Base-by-base conservation (phyloP, 2,113 vertebrate genomes). In the Rynchops niger region DNA sequence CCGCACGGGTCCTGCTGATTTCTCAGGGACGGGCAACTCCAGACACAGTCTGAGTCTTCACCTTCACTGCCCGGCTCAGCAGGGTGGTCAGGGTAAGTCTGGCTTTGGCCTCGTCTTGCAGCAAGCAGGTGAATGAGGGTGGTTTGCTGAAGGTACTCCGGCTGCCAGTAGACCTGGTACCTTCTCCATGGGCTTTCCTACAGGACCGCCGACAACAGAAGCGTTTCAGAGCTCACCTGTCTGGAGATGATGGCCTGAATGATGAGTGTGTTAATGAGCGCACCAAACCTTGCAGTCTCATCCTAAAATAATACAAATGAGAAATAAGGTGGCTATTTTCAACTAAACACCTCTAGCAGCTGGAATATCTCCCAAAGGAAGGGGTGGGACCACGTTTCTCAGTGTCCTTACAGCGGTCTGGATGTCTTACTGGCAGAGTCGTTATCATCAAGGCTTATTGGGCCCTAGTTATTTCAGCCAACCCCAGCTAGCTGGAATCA, bases 11-110 rank as follows among this genome's bases (percentile, higher is more conserved):
- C 93, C 97, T 96, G 96, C 88, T 30, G 98, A 97, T 72, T 81
- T 83, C 79, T 94, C 92, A 34, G 87, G 93, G 53, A 95, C 65
- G 2, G 98, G 97, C 90, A 93, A 91, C 92, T 86, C 95, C 65
- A 98, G 98, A 70, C 96, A 97, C 96, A 81, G 94, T n/a, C 49
- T 91, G 22, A 97, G 94, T 72, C 83, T 93, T 91, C 98, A 97
- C 96, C 98, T 98, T 95, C 99, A 98, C 96, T 98, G 98, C 98
- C 98, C 98, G 50, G 97, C 98, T 91, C 97, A 98, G 93, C 98
- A 97, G 97, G 97, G 97, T 73, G 97, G 98, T 98, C 99, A 98
- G 98, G 99, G 99, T 99, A 97, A 98, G 99, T 98, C 73, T 95
- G 49, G 59, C 9, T n/a, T 36, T 59, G 2, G 11, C 42, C 34